Evolutionary conservation across 2,797 vertebrate species (phyloP), one percentile per base, ranked within the genome.

Genomic region (Nannoperca obscura): DNA sequence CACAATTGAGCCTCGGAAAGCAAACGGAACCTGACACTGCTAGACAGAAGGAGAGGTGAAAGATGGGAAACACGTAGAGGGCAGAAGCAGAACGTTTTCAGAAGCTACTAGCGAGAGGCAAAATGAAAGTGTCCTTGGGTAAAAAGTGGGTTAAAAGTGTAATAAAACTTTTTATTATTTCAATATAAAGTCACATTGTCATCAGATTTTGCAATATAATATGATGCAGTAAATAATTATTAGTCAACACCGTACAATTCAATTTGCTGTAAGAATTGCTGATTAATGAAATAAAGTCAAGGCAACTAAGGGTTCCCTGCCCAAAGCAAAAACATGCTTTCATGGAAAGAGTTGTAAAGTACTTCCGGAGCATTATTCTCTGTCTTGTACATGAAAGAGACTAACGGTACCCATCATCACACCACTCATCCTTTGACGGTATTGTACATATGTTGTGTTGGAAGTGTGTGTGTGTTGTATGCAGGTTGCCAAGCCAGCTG

Each of bases 1-100:
- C 73, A 85, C 86, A 88, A 84, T 71, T 52, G 64, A 68, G 74
- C 49, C 78, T 84, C 76, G 68, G 82, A 88, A 30, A 76, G 62
- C 57, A 7, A 55, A 34, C 70, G 44, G 68, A 89, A 88, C 79
- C 76, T 20, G 77, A 89, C 83, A 83, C 88, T 71, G 50, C 46
- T 11, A 72, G 78, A 87, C 75, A 66, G 42, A 49, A 73, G 64
- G 46, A 71, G 32, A 59, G 80, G 78, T 68, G 71, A 73, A 75
- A 76, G 80, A 80, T 38, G 36, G 69, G 67, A 62, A 78, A 52
- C 36, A 22, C 8, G 1, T 2, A 47, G 49, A 82, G 57, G 52
- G 14, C 7, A 53, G 50, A 70, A 47, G 67, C 24, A 76, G 57
- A 5, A 60, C 63, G 47, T 22, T 64, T 38, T 34, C 27, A 24